Base-by-base conservation (phyloP, 2,888 invertebrate genomes). In the Heliconius sara region DNA sequence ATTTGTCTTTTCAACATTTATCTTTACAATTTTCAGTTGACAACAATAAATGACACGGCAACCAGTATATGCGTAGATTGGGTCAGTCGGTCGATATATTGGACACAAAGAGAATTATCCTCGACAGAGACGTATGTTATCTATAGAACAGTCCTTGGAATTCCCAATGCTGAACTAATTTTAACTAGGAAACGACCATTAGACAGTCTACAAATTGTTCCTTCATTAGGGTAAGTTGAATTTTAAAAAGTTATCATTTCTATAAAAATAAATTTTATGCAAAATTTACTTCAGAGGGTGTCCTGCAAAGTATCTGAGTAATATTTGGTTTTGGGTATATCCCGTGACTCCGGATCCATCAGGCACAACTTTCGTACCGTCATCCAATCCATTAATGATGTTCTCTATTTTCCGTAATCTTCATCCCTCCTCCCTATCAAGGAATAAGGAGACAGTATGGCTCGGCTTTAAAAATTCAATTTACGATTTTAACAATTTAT, bases 31-130 rank as follows among this genome's bases (percentile, higher is more conserved):
- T 83, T 86, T 43, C 85, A 95, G 95, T 85, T 95, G 76, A 89
- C 90, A 71, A 94, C 95, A 27, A 94, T 94, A 43, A 95, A 95
- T 81, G 94, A 92, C 5, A 90, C 94, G 22, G 95, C 94, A 4
- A 92, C 96, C 16, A 97, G 97, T 81, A 91, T 99, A 43, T 96
- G 97, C 3, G 95, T 98, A 0, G 99, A 99, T 91, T 99, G 99
- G 99, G 96, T 99, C 68, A 96, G 97, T 74, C 96, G 98, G 74
- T 96, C 97, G 71, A 93, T 99, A 10, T 99, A 98, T 89, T 98
- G 98, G 97, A 96, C 97, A 0, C 98, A 98, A 90, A 87, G 95
- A 30, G 95, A 95, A 84, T 91, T 95, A 47, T 89, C 89, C 2
- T 88, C 93, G 5, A 91, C 93, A 1, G 92, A 93, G 9, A 89